A percentile compares a stretch with the other conserved stretches of the same genome.
Evolutionary conservation across 2,797 vertebrate species (phyloP).

Genomic region (Kryptopterus vitreolus): DNA sequence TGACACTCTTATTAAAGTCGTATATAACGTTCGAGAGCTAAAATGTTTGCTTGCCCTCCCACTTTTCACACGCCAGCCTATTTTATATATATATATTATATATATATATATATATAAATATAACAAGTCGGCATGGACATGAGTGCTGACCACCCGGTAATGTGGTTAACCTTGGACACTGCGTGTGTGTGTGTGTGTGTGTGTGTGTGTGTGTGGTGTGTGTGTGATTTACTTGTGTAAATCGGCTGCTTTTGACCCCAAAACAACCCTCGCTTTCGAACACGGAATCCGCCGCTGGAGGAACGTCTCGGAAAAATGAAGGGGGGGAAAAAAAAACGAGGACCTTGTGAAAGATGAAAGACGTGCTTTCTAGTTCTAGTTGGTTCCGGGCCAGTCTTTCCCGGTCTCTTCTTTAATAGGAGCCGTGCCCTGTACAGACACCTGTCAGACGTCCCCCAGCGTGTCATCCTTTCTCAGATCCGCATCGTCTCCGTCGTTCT

Average conservation of each 20-base stretch:
- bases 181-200: no score
- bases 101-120: no score
- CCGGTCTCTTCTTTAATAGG: slow-evolving; percentile 23
- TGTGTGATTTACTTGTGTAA: slow-evolving; percentile 12
- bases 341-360: slow-evolving; percentile 33
- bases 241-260: slow-evolving; percentile 31
- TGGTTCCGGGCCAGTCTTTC: slow-evolving; percentile 10
- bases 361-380: slow-evolving; percentile 31
- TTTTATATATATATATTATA: slow-evolving; percentile 4
- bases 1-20: slow-evolving; percentile 15
- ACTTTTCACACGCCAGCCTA: not conserved
- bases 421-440: slow-evolving; percentile 34
- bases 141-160: slow-evolving; percentile 34
- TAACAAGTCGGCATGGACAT: slow-evolving; percentile 20
- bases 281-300: slow-evolving; percentile 26
- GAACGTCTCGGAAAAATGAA: not conserved
- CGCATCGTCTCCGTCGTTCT: not conserved
- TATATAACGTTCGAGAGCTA: not conserved
- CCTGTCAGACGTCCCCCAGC: slow-evolving; percentile 12
- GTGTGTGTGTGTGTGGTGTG: no score
- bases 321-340: not conserved
- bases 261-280: slow-evolving; percentile 29
- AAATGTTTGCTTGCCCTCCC: slow-evolving; percentile 6
- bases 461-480: not conserved
- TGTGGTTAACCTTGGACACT: slow-evolving; percentile 41